phyloP scores from a whole-genome alignment of 2,797 vertebrate species.

The Gobionotothen gibberifrons region DNA sequence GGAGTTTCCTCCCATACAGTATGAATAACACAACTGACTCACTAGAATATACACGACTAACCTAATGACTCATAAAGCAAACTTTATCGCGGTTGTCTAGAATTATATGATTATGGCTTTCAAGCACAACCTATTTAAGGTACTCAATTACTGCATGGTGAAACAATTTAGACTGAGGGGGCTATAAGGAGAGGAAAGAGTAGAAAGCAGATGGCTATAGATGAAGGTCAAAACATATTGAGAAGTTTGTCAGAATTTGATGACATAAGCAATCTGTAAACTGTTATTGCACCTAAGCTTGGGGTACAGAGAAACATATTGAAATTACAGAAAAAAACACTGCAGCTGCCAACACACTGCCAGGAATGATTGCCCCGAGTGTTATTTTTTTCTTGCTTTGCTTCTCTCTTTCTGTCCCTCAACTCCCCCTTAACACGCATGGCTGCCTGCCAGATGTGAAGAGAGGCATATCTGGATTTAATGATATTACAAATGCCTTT shows the following conservation, averaged over 20 bases:
- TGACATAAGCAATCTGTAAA: conserved; percentile 99
- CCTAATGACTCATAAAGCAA: background rate
- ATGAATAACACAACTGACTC: conserved; percentile 19
- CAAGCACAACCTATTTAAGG: conserved; percentile 22
- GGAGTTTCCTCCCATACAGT: conserved; percentile 29
- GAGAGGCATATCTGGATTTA: conserved; percentile 95
- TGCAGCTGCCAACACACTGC: conserved; percentile 88
- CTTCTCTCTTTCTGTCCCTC: conserved; percentile 56
- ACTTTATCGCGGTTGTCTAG: conserved; percentile 7
- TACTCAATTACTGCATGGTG: conserved; percentile 21
- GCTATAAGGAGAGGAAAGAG: conserved; percentile 72
- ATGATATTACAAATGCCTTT: conserved; percentile 98
- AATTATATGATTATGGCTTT: conserved; percentile 17
- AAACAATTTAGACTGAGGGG: conserved; percentile 40
- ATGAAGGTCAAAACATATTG: conserved; percentile 96
- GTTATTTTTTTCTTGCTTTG: conserved; percentile 66
- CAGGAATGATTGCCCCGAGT: conserved; percentile 95
- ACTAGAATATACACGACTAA: conserved; percentile 5
- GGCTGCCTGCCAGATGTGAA: conserved; percentile 97
- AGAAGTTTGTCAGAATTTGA: conserved; percentile 98
- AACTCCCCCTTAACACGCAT: conserved; percentile 73
- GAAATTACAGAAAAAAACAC: conserved; percentile 89
- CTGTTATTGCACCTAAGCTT: conserved; percentile 94
- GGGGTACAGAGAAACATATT: conserved; percentile 97
- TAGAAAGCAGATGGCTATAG: conserved; percentile 94